Conservation (phyloP, 2,888 invertebrate species). For the Tenthredo distinguenda region DNA sequence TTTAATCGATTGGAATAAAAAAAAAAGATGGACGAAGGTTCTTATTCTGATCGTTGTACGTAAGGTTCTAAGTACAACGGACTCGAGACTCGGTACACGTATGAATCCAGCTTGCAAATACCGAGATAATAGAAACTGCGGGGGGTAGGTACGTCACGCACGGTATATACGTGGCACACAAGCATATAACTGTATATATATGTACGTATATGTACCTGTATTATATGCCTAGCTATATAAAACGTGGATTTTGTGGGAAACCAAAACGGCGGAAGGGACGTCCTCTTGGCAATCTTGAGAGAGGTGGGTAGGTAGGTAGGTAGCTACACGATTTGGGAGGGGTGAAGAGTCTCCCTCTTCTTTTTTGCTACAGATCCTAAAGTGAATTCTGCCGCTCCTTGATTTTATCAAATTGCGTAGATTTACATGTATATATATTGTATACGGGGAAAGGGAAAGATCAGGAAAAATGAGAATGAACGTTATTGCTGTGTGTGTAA, state of each 20-base stretch:
- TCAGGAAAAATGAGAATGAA: too few relatives aligned
- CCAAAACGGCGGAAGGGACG: slow-evolving; percentile 21
- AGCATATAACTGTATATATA: background rate
- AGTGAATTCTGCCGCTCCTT: slow-evolving; percentile 17
- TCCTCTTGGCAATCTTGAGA: background rate
- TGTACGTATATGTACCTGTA: background rate
- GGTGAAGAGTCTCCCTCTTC: background rate
- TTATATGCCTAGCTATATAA: background rate
- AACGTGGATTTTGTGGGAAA: background rate
- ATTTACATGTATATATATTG: background rate
- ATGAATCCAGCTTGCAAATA: background rate
- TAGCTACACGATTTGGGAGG: slow-evolving; percentile 34
- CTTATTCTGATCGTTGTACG: background rate
- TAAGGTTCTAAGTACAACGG: background rate
- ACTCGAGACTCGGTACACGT: background rate
- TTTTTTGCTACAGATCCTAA: background rate
- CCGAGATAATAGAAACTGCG: background rate
- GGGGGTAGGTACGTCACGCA: background rate
- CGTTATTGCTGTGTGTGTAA: too few relatives aligned
- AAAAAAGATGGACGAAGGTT: background rate
- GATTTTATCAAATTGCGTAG: background rate
- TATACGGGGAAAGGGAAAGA: too few relatives aligned
- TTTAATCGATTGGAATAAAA: background rate
- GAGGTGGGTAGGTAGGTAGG: background rate
- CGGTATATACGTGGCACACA: background rate